phyloP scores from a whole-genome alignment of 1,140 invertebrate genomes.

The Chelonus insularis region DNA sequence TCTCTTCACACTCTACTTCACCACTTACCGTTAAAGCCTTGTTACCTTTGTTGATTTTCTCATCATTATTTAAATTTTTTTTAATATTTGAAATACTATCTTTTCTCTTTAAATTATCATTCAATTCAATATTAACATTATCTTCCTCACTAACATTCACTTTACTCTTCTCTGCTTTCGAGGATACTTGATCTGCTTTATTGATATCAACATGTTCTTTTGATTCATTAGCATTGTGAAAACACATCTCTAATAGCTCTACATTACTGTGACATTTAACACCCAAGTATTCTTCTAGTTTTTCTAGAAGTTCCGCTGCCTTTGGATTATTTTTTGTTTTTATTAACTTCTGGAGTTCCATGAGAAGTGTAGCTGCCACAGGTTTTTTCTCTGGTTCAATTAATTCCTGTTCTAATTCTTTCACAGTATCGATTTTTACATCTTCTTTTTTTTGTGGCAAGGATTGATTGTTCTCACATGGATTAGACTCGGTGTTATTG shows the following conservation, averaged over 20 bases:
- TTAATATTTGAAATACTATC: no score
- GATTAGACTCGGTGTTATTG: background rate
- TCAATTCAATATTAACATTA: no score
- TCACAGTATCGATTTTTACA: constrained; percentile 21
- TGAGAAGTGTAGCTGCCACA: constrained; percentile 37
- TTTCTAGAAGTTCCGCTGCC: constrained; percentile 44
- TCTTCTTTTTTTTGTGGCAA: constrained; percentile 2
- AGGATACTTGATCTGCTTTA: no score
- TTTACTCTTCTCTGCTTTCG: no score
- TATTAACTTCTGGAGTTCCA: constrained; percentile 49
- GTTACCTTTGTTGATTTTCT: no score
- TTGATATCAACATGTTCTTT: background rate
- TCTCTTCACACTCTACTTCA: no score
- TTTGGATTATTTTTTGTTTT: constrained; percentile 43
- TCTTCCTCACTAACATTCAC: no score
- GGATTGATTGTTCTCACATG: background rate
- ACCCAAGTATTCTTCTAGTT: constrained; percentile 48
- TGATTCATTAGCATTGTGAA: constrained; percentile 22
- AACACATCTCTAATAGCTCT: constrained; percentile 39
- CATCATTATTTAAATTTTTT: no score
- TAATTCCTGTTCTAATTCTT: constrained; percentile 43
- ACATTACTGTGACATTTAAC: constrained; percentile 45
- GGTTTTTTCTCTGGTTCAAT: constrained; percentile 40
- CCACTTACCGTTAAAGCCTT: no score
- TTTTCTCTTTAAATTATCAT: no score